Conservation (phyloP, 2,888 invertebrate species). For the Sisyra terminalis region DNA sequence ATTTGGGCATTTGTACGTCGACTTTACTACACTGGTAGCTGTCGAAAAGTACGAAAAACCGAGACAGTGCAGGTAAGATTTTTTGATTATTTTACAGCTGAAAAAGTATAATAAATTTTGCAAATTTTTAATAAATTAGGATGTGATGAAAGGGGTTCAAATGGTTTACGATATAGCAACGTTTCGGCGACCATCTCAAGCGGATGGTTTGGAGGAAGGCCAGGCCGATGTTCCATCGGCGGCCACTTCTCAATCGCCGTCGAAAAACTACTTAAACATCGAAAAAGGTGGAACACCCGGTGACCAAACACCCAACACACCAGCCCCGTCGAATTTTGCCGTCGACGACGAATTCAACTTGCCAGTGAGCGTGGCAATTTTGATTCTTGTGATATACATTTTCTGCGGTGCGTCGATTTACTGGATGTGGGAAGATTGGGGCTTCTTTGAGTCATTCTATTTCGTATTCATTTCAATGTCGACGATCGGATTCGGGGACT, state of each 20-base stretch:
- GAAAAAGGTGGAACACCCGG: constrained; percentile 7
- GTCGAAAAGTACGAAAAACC: constrained; percentile 56
- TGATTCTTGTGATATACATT: constrained; percentile 71
- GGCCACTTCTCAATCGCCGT: not conserved
- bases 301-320: constrained; percentile 53
- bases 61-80: constrained; percentile 51
- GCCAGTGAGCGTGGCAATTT: constrained; percentile 77
- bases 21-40: constrained; percentile 74
- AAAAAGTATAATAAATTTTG: not conserved
- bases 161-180: constrained; percentile 66
- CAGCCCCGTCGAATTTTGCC: constrained; percentile 59
- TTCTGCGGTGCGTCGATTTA: constrained; percentile 72
- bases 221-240: constrained; percentile 13
- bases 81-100: not conserved
- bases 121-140: constrained; percentile 27
- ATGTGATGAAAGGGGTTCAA: constrained; percentile 71
- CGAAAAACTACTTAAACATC: not conserved
- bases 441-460: constrained; percentile 87
- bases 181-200: constrained; percentile 47
- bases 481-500: constrained; percentile 93
- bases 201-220: constrained; percentile 17
- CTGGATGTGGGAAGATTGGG: constrained; percentile 66
- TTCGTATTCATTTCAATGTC: constrained; percentile 95
- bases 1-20: constrained; percentile 74
- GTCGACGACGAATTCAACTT: constrained; percentile 90